phyloP scores from a whole-genome alignment of 2,113 vertebrate species.

The Willisornis vidua region DNA sequence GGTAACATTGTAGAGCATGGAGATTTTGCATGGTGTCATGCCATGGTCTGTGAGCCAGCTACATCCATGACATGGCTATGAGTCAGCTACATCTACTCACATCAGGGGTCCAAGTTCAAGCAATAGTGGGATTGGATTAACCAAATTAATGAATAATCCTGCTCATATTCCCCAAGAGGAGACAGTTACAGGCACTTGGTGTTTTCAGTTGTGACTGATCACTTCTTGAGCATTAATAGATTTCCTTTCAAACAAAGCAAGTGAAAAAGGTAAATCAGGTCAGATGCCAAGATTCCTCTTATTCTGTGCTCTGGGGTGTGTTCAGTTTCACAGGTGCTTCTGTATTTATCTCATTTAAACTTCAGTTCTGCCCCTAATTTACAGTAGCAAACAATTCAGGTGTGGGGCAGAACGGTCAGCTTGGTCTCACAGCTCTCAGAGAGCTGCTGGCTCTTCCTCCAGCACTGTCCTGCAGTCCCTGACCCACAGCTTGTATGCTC shows the following conservation, averaged over 20 bases:
- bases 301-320: fast-evolving
- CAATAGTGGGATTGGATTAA: background rate
- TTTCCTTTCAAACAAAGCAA: background rate
- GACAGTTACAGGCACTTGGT: background rate
- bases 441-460: background rate
- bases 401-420: background rate
- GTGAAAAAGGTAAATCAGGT: background rate
- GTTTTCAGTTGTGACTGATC: background rate
- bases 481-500: slow-evolving; percentile 73
- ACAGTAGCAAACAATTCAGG: background rate
- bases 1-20: background rate
- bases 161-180: background rate
- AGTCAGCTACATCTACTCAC: background rate
- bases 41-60: background rate
- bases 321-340: background rate
- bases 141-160: background rate
- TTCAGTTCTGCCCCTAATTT: slow-evolving; percentile 9
- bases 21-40: background rate
- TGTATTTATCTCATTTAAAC: slow-evolving; percentile 21
- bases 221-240: background rate
- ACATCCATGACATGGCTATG: background rate
- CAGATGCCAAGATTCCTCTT: background rate
- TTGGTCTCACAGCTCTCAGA: background rate
- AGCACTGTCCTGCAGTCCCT: slow-evolving; percentile 57
- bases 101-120: background rate